Base-by-base conservation (phyloP, 1,140 invertebrate species). In the Bathynomus jamesi region DNA sequence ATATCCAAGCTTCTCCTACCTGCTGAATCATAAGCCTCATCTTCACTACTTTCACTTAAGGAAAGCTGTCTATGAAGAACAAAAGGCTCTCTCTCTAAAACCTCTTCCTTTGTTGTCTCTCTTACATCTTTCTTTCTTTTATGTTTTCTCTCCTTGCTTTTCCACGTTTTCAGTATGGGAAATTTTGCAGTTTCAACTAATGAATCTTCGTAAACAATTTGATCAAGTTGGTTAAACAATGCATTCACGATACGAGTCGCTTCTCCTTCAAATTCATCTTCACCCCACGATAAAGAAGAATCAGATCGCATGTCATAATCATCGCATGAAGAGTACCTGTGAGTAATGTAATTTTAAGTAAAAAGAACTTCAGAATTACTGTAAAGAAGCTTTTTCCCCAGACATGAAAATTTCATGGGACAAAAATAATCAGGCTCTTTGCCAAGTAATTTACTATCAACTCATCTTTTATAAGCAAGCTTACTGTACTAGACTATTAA, bases 181-280 rank as follows among this genome's bases (percentile, higher is more conserved):
- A 53, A 53, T 53, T 53, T 53, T 53, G 21, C 40, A 53, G 40
- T 2, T 53, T 21, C 21, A 17, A 17, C 40, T 53, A 17, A 17
- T 11, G 40, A 29, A 66, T 76, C 75, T 3, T 67, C 61, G 62
- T 73, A 76, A n/a, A 76, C 61, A 7, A 76, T 62, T 27, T 62
- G 28, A 31, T 76, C 75, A 10, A 76, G 61, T 25, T 76, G 75
- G 46, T 76, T 72, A 73, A 76, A 76, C 4, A 76, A 62, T 3
- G 68, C 25, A 61, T 65, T 71, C 27, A 76, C 75, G 70, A 71
- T 70, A 71, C 69, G 67, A 28, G 75, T 76, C 30, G 75, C 75
- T 32, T 76, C 75, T 65, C 72, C 71, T 71, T 76, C 75, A 74
- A 76, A 76, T 29, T 76, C 72, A 69, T 76, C 75, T 62, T 76